Evolutionary conservation across 2,888 invertebrate species (phyloP).

Genomic region (Falcaria lacertinaria): DNA sequence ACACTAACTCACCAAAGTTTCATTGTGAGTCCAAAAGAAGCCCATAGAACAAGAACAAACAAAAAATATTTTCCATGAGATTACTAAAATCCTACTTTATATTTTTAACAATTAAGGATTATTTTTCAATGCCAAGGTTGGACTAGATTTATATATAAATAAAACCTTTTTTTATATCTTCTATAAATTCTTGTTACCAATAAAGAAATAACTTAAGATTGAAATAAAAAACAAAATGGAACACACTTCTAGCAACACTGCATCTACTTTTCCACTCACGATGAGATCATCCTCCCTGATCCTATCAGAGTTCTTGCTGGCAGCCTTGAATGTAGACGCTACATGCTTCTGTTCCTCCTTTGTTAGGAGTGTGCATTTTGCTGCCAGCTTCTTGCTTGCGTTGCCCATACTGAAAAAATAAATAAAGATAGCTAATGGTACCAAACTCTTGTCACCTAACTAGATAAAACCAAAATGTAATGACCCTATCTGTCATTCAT

Average conservation of each 20-base stretch:
- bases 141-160: too few species aligned
- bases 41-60: too few species aligned
- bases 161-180: too few species aligned
- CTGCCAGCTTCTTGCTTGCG: slow-evolving; percentile 82
- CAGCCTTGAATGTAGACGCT: slow-evolving; percentile 80
- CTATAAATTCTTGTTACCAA: slow-evolving; percentile 24
- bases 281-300: slow-evolving; percentile 84
- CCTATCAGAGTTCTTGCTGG: slow-evolving; percentile 82
- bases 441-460: too few species aligned
- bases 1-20: too few species aligned
- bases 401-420: slow-evolving; percentile 73
- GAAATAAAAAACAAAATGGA: slow-evolving; percentile 53
- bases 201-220: slow-evolving; percentile 34
- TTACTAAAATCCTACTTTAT: too few species aligned
- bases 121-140: too few species aligned
- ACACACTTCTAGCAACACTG: slow-evolving; percentile 74
- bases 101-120: too few species aligned
- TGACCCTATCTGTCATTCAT: too few species aligned
- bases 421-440: slow-evolving; percentile 3
- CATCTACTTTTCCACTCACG: slow-evolving; percentile 78
- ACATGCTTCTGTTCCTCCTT: slow-evolving; percentile 83
- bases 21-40: too few species aligned
- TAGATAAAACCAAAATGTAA: too few species aligned
- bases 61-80: too few species aligned
- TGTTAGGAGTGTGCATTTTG: slow-evolving; percentile 82